Evolutionary conservation across 2,888 invertebrate genomes (phyloP).

Genomic region (Aporophyla nigra): DNA sequence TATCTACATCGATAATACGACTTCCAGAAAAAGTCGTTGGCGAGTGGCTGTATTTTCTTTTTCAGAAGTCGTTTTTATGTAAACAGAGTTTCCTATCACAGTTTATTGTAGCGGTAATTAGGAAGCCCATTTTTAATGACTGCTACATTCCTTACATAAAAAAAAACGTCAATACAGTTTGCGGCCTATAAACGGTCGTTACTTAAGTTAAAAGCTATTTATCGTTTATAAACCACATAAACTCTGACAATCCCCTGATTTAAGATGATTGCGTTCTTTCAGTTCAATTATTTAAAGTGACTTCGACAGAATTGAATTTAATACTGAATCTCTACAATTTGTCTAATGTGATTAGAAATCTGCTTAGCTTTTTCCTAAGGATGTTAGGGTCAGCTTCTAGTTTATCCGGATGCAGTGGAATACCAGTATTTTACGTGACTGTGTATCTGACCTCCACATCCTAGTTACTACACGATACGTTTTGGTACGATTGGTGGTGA

Average conservation of each 20-base stretch:
- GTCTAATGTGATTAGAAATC: slow-evolving; percentile 13
- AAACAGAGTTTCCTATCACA: background rate
- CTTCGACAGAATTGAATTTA: slow-evolving; percentile 45
- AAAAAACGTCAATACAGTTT: background rate
- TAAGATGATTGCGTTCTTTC: slow-evolving; percentile 53
- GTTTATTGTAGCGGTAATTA: background rate
- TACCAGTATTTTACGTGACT: background rate
- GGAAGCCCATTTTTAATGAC: background rate
- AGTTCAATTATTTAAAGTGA: slow-evolving; percentile 57
- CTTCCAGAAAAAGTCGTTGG: too few relatives aligned
- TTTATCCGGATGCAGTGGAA: background rate
- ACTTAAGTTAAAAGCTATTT: slow-evolving; percentile 54
- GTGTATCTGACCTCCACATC: background rate
- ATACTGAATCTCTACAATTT: slow-evolving; percentile 19
- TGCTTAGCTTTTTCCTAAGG: background rate
- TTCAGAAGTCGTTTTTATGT: too few relatives aligned
- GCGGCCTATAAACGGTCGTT: slow-evolving; percentile 19
- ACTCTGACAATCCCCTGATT: slow-evolving; percentile 54
- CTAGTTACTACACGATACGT: background rate
- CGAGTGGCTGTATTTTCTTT: too few relatives aligned
- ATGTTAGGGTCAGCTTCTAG: background rate
- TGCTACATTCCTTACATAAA: background rate
- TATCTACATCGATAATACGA: too few relatives aligned
- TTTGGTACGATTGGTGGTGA: background rate
- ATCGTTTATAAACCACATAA: slow-evolving; percentile 52